Percentiles rank a stretch among this genome's conserved stretches.
Evolutionary conservation across 2,113 vertebrate species (phyloP).

Genomic region (Xyliphius kryptos): DNA sequence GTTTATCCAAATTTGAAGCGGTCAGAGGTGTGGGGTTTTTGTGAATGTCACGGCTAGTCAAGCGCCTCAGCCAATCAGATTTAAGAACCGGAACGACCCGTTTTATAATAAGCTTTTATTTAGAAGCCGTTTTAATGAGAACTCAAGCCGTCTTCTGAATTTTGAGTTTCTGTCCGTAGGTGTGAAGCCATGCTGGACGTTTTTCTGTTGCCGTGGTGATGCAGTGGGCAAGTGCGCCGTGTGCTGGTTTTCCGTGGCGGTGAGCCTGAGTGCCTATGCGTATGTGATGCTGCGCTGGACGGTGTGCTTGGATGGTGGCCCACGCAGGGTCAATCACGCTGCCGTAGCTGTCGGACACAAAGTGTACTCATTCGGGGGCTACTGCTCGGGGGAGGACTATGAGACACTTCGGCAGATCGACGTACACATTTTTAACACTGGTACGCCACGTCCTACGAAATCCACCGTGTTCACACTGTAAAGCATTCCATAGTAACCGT

Average conservation of each 20-base stretch:
- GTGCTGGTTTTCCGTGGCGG: constrained; percentile 23
- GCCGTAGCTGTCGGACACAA: constrained; percentile 94
- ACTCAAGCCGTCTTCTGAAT: no score
- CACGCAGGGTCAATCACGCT: constrained; percentile 96
- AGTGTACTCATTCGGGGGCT: constrained; percentile 94
- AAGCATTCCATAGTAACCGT: not conserved
- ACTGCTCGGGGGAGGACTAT: constrained; percentile 98
- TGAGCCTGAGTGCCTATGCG: constrained; percentile 52
- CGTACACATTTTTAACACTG: constrained; percentile 82
- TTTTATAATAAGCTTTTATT: no score
- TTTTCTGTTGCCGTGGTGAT: constrained; percentile 48
- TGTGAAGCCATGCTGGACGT: constrained; percentile 5
- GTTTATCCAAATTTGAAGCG: no score
- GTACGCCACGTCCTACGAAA: constrained; percentile 49
- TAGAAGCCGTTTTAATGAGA: no score
- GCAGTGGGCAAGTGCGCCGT: constrained; percentile 48
- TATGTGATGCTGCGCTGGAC: constrained; percentile 95
- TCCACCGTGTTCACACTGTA: no score
- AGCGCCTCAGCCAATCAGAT: no score
- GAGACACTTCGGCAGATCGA: constrained; percentile 91
- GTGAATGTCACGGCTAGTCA: no score
- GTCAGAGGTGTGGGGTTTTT: no score
- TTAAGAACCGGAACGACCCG: no score
- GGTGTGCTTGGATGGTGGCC: constrained; percentile 96
- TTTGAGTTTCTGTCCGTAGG: constrained; percentile 2